Conservation (phyloP, 2,113 vertebrate genomes). For the Lophius piscatorius region DNA sequence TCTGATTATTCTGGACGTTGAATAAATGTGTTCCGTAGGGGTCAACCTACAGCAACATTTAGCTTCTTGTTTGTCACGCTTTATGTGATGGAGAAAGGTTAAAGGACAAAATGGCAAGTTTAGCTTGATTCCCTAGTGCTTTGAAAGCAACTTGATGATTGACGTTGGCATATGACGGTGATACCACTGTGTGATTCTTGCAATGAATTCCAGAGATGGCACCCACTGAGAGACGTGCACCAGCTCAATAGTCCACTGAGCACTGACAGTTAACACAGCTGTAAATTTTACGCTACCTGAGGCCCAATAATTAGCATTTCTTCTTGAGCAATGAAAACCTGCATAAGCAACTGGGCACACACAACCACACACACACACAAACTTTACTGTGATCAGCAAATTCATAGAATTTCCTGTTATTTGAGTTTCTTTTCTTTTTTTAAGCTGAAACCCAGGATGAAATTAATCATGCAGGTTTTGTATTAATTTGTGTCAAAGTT, state of each 20-base stretch:
- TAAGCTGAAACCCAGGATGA: conserved; percentile 71
- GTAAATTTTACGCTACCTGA: conserved; percentile 87
- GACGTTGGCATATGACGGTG: conserved; percentile 62
- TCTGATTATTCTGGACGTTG: conserved; percentile 8
- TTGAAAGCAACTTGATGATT: conserved; percentile 59
- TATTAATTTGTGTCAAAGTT: conserved; percentile 83
- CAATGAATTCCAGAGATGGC: conserved; percentile 70
- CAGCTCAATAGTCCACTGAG: conserved; percentile 82
- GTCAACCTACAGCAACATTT: conserved; percentile 1
- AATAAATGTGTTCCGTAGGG: conserved; percentile 14
- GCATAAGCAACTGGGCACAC: conserved; percentile 32
- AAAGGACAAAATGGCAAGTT: background rate
- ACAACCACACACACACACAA: conserved; percentile 21
- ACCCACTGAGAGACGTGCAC: conserved; percentile 85
- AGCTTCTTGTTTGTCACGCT: background rate
- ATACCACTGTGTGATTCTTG: conserved; percentile 55
- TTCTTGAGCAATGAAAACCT: conserved; percentile 62
- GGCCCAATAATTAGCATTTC: conserved; percentile 89
- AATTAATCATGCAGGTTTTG: conserved; percentile 79
- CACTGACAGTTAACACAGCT: conserved; percentile 86
- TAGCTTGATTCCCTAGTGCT: background rate
- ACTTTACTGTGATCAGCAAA: conserved; percentile 50
- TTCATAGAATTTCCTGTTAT: conserved; percentile 69
- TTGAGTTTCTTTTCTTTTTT: conserved; percentile 29
- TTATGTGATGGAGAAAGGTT: background rate